These are phyloP conservation scores for Scomber scombrus DNA, from an alignment of 2,113 vertebrate species.

Conservation along the genomic window DNA sequence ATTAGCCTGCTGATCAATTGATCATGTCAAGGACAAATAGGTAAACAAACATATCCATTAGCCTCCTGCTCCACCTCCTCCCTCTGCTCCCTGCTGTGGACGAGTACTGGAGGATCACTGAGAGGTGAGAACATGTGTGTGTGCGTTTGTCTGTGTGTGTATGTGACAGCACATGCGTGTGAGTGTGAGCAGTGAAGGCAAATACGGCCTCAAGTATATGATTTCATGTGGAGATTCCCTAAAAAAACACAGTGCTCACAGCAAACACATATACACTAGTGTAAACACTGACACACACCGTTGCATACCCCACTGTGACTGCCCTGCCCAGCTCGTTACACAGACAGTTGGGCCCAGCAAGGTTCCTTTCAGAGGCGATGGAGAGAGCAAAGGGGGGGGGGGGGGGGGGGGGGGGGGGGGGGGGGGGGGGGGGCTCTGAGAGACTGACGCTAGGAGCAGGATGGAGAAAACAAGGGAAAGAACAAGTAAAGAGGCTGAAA, in stretches of 20 bases:
- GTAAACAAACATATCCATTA: constrained; percentile 90
- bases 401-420: constrained; percentile 15
- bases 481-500: constrained; percentile 36
- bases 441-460: constrained; percentile 46
- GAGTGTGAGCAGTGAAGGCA: constrained; percentile 16
- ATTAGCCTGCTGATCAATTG: constrained; percentile 89
- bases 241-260: constrained; percentile 33
- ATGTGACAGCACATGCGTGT: neutral
- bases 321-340: constrained; percentile 92
- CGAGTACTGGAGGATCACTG: constrained; percentile 72
- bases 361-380: constrained; percentile 85
- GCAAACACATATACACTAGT: constrained; percentile 56
- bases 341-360: constrained; percentile 94
- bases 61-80: constrained; percentile 77
- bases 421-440: constrained; percentile 31
- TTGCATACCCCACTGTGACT: constrained; percentile 84
- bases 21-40: constrained; percentile 87
- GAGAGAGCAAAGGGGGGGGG: constrained; percentile 57
- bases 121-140: constrained; percentile 49
- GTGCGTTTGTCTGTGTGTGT: constrained; percentile 5
- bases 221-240: constrained; percentile 55
- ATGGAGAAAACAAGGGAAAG: constrained; percentile 16
- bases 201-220: constrained; percentile 52
- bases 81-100: constrained; percentile 78
- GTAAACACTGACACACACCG: constrained; percentile 63